phyloP scores from a whole-genome alignment of 2,797 vertebrate species.

The Hylomyscus alleni region DNA sequence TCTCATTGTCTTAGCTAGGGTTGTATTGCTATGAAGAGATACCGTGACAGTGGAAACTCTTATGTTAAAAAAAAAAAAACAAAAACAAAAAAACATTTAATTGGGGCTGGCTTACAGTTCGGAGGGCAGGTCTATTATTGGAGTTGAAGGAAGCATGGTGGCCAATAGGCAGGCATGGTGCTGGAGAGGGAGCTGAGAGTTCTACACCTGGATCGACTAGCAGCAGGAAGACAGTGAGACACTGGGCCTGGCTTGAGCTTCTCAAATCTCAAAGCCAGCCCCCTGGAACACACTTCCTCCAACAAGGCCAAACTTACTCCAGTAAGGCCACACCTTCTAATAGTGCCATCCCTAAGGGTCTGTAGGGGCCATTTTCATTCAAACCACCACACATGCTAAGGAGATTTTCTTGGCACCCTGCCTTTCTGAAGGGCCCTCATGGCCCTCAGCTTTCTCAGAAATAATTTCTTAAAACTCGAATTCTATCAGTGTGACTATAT shows the following conservation, averaged over 20 bases:
- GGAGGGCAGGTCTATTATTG: not conserved
- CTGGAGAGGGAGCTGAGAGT: not conserved
- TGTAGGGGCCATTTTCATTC: not conserved
- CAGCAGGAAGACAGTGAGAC: not conserved
- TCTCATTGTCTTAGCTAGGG: not conserved
- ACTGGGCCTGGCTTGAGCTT: not conserved
- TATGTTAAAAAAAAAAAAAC: not conserved
- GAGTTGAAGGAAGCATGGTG: not conserved
- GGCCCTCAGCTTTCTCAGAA: conserved; percentile 34
- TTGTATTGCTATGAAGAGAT: not conserved
- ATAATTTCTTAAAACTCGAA: not conserved
- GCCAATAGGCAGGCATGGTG: not conserved
- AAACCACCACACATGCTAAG: not conserved
- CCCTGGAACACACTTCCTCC: not conserved
- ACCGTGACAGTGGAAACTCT: not conserved
- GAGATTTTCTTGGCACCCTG: not conserved
- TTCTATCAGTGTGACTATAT: conserved; percentile 22
- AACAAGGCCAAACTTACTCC: not conserved
- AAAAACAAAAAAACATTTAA: not conserved
- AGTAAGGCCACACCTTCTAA: not conserved
- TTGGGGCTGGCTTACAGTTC: not conserved
- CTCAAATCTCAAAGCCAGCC: not conserved
- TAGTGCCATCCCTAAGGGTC: not conserved
- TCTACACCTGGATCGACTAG: not conserved
- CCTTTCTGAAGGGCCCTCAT: not conserved